These are phyloP conservation scores for Spilosoma lubricipeda DNA, from an alignment of 2,888 invertebrate species.

Conservation along the genomic window DNA sequence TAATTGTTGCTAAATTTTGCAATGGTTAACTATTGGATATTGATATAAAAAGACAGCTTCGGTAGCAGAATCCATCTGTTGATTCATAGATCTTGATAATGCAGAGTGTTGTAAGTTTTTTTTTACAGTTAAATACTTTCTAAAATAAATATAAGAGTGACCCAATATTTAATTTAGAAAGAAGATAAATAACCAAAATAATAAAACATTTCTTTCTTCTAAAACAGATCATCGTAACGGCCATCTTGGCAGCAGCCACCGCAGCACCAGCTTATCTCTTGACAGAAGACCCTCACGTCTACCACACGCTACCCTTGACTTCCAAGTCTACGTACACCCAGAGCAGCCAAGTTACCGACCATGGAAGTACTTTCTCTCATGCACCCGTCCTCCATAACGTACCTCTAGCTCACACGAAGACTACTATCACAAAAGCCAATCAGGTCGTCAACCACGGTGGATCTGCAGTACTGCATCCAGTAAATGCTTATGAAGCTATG, in stretches of 20 bases:
- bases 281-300: constrained; percentile 56
- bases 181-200: background rate
- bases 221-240: constrained; percentile 55
- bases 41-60: constrained; percentile 68
- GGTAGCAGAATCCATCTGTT: constrained; percentile 66
- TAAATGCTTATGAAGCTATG: constrained; percentile 52
- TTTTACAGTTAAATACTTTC: background rate
- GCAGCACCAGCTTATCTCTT: constrained; percentile 65
- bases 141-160: background rate
- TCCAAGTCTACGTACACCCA: constrained; percentile 65
- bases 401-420: constrained; percentile 56
- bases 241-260: constrained; percentile 60
- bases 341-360: constrained; percentile 65
- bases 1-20: constrained; percentile 64
- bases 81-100: constrained; percentile 61
- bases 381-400: constrained; percentile 31
- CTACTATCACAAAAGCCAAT: constrained; percentile 70
- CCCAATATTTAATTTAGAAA: background rate
- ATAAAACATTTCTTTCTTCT: background rate
- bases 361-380: constrained; percentile 66
- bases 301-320: constrained; percentile 53
- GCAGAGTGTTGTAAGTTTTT: constrained; percentile 69
- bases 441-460: constrained; percentile 70
- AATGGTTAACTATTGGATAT: constrained; percentile 58
- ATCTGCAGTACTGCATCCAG: constrained; percentile 56